phyloP scores from a whole-genome alignment of 37 sponge, comb jelly and placozoan genomes.

The Chondrilla cf. caribensis region DNA sequence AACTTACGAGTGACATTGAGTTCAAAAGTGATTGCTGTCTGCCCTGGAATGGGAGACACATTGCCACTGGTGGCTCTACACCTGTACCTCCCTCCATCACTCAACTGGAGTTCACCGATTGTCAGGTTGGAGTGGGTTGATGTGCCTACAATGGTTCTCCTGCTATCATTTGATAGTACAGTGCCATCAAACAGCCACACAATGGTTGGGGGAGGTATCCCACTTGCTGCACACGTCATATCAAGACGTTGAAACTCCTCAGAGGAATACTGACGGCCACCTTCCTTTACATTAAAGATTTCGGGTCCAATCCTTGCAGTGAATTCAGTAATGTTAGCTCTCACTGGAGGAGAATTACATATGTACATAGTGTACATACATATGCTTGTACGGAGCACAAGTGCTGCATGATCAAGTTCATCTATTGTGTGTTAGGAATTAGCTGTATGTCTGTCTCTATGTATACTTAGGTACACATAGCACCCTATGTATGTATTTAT shows the following conservation, averaged over 20 bases:
- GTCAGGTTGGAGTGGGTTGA: neutral
- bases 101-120: neutral
- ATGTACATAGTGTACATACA: neutral
- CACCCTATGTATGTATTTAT: too few species aligned
- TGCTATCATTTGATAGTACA: neutral
- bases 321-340: neutral
- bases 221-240: neutral
- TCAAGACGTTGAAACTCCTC: neutral
- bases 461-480: too few species aligned
- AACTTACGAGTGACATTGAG: neutral
- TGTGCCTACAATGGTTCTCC: neutral
- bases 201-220: neutral
- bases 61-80: conserved; percentile 19
- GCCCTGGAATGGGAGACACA: conserved; percentile 17
- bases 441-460: too few species aligned
- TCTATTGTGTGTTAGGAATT: too few species aligned
- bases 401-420: too few species aligned
- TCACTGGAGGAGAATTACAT: neutral
- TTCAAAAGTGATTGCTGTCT: neutral
- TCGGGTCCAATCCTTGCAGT: neutral
- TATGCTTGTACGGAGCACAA: neutral
- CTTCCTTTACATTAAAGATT: too few species aligned
- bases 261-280: neutral
- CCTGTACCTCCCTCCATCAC: neutral
- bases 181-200: neutral